Percentiles rank a stretch among this genome's conserved stretches.
Evolutionary conservation across 2,888 invertebrate genomes (phyloP).

Genomic region (Epirrhoe tristata): DNA sequence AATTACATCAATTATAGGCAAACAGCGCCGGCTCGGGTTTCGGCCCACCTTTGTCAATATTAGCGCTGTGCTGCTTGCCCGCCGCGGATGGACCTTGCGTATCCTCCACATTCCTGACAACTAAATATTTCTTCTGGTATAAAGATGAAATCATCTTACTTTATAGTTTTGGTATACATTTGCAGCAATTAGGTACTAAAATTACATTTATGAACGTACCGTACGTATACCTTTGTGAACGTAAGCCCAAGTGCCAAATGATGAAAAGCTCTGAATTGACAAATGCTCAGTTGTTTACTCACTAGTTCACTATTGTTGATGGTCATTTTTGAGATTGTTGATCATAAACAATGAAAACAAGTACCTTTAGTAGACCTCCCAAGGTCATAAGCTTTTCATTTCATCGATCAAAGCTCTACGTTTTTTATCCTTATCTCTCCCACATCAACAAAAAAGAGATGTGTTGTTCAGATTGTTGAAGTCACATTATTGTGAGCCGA

Average conservation of each 20-base stretch:
- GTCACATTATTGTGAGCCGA: slow-evolving; percentile 46
- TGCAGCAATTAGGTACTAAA: no score
- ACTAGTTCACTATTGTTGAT: no score
- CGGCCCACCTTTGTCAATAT: slow-evolving; percentile 84
- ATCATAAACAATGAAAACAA: not conserved
- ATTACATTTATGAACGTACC: no score
- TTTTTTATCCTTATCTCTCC: slow-evolving; percentile 15
- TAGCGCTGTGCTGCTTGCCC: slow-evolving; percentile 61
- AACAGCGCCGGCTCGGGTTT: slow-evolving; percentile 78
- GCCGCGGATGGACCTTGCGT: slow-evolving; percentile 31
- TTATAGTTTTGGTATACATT: not conserved
- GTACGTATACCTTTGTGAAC: no score
- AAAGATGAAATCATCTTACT: not conserved
- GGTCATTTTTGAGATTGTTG: not conserved
- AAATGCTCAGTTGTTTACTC: no score
- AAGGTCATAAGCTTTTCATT: slow-evolving; percentile 10
- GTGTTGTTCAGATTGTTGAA: slow-evolving; percentile 30
- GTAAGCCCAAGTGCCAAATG: no score
- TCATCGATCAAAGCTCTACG: slow-evolving; percentile 11
- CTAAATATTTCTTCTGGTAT: not conserved
- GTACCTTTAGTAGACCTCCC: slow-evolving; percentile 18
- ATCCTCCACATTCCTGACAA: slow-evolving; percentile 17
- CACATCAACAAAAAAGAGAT: slow-evolving; percentile 18
- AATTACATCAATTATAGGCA: slow-evolving; percentile 85
- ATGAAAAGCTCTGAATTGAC: no score